Evolutionary conservation across 2,797 vertebrate genomes (phyloP).

Genomic region (Poliocrania exsul): DNA sequence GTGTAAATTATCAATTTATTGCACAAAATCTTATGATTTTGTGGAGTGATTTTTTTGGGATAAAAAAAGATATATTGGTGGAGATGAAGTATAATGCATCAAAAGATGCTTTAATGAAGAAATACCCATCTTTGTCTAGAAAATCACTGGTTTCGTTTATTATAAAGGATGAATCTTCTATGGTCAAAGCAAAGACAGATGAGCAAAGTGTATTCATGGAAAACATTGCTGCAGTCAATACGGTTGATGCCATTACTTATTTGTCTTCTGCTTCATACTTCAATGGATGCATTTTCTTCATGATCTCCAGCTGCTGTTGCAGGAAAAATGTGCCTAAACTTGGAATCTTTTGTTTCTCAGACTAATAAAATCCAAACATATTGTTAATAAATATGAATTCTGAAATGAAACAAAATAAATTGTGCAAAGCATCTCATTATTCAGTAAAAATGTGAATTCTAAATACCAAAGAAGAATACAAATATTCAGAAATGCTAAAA

Average conservation of each 20-base stretch:
- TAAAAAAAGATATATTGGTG: neutral
- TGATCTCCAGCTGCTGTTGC: neutral
- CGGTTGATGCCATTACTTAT: neutral
- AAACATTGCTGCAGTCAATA: neutral
- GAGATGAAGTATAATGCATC: neutral
- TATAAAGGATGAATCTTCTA: neutral
- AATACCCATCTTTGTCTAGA: neutral
- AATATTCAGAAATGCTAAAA: neutral
- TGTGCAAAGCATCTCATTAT: neutral
- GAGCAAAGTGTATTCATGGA: neutral
- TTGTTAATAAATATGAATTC: neutral
- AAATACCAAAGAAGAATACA: neutral
- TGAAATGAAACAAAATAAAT: neutral
- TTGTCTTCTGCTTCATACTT: constrained; percentile 5
- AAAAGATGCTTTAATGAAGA: constrained; percentile 15
- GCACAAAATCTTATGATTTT: constrained; percentile 3
- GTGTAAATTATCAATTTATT: constrained; percentile 35
- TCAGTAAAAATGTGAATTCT: neutral
- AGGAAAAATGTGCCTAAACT: neutral
- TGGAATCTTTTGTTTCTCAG: neutral
- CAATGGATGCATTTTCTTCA: neutral
- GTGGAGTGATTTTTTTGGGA: neutral
- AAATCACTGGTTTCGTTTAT: neutral
- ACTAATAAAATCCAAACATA: neutral
- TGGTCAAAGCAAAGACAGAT: neutral